Evolutionary conservation across 1,140 invertebrate genomes (phyloP).

Genomic region (Brachionus asplanchnoidis): DNA sequence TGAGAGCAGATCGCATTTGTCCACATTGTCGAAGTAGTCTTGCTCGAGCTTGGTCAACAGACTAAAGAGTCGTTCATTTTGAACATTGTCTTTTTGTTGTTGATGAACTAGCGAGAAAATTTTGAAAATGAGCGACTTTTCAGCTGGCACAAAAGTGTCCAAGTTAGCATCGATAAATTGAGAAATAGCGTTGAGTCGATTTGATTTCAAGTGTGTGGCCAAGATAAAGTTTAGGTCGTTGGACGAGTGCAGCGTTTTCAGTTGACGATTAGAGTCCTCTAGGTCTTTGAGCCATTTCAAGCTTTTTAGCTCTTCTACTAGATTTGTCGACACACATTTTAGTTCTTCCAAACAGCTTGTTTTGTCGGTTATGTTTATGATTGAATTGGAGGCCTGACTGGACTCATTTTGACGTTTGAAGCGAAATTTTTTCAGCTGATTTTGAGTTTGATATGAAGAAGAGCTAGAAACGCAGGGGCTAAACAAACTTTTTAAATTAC

Average conservation of each 20-base stretch:
- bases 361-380: neutral
- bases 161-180: neutral
- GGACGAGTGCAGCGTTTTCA: neutral
- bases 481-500: neutral
- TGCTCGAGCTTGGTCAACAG: neutral
- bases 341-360: neutral
- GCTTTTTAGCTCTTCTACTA: neutral
- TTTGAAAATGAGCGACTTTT: neutral
- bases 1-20: neutral
- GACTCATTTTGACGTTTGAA: neutral
- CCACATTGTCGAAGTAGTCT: conserved; percentile 6
- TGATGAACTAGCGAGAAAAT: neutral
- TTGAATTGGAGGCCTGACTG: neutral
- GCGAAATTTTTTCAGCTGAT: neutral
- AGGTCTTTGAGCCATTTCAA: conserved; percentile 3
- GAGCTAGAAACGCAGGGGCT: neutral
- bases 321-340: neutral
- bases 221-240: neutral
- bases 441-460: neutral
- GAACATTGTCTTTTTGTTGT: neutral
- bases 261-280: neutral
- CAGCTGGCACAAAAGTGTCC: neutral
- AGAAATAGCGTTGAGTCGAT: neutral
- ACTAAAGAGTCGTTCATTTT: neutral
- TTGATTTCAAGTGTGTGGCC: neutral